Evolutionary conservation across 1,140 invertebrate genomes (phyloP), one percentile per base, ranked within the genome.

Genomic region (Bathynomus jamesi): DNA sequence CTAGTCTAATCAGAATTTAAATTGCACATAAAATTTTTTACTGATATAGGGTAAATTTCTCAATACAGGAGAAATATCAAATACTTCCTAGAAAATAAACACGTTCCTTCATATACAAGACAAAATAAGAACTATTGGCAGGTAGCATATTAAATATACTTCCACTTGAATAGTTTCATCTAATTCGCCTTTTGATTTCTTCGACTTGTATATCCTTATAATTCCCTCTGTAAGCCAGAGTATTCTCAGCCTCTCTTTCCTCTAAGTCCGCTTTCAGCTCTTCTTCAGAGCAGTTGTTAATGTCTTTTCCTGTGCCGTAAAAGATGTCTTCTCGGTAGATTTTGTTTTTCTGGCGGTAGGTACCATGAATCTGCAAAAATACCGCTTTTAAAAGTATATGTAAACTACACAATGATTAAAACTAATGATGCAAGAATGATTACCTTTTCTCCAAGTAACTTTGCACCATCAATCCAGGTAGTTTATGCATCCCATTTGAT

Each of bases 271-370:
- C 75, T 32, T 79, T 70, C 10, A 86, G 72, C 79, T 87, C 86
- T 28, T 82, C 80, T 13, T 72, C 64, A 13, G 82, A 81, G 8
- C 83, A 84, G 70, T 84, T 82, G 8, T 75, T 72, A 13, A 87
- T 32, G 2, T 81, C 77, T 80, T 86, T 86, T 3, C 86, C 87
- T 78, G 78, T 83, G 69, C 87, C 86, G 70, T 85, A 86, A 81
- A 84, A 90, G 5, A 86, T 88, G 28, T 89, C 85, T 79, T 90
- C 89, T 0, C 83, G 86, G 78, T 90, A 90, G 25, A 88, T 83
- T 13, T 86, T 80, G 78, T 89, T 86, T 62, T 85, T 85, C 75
- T 84, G 84, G 68, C 88, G 83, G 77, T 86, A 85, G 0, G 89
- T 90, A 13, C 88, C 88, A 72, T 90, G 88, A 11, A 89, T 79